Evolutionary conservation across 2,888 invertebrate species (phyloP), one percentile per base, ranked within the genome.

Genomic region (Villa cingulata): DNA sequence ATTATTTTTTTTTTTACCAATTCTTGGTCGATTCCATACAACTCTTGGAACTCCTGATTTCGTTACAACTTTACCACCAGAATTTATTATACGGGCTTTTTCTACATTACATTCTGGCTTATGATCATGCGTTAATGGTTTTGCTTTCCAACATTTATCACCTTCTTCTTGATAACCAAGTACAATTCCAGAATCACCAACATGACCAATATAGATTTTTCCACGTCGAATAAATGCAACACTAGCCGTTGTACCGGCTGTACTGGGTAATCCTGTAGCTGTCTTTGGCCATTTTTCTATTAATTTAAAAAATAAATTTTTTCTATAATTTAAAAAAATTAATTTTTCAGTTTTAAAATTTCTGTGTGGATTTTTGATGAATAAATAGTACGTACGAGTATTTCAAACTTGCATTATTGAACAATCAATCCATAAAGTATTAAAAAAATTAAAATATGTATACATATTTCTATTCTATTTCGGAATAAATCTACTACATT

Each of bases 141-240:
- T 81, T 0, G 88, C 84, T 51, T 78, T 77, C 90, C 91, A 92
- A 54, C 77, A 75, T 37, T 76, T 73, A 56, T 78, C 75, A 52
- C 77, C 77, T 55, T 80, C 77, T 56, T 81, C 80, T 64, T 86
- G 83, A 65, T 81, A 83, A 18, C 90, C 92, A 43, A 94, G 72
- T 14, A 92, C 86, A 60, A 98, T 91, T 23, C 87, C 91, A 0
- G 96, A 96, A 71, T 97, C 97, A n/a, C 97, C 97, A 2, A 97
- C 96, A 73, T 97, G 97, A 3, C 96, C 97, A 50, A 92, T 85
- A 62, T 95, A 97, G 57, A 97, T 83, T 75, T 95, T 95, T 36
- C 90, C 87, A 55, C 86, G 78, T 49, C 91, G 78, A 58, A 98
- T 90, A 64, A 97, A 94, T 5, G 91, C 94, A 48, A 96, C 81